Percentiles rank a stretch among this genome's conserved stretches.
phyloP scores from a whole-genome alignment of 2,797 vertebrate genomes.

The Labeo calbasu region DNA sequence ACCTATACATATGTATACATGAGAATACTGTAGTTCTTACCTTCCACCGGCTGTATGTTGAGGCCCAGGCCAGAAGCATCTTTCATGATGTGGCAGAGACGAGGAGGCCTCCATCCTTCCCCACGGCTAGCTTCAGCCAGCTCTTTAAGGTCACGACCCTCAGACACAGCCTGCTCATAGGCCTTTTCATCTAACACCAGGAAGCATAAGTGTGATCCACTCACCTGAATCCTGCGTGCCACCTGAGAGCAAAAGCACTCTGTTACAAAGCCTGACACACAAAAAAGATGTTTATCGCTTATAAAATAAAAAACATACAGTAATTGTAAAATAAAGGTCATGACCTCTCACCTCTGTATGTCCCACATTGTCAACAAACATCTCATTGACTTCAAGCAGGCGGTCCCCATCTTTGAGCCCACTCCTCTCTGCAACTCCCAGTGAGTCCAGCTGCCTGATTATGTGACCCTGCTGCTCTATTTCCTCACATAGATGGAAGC shows the following conservation, averaged over 20 bases:
- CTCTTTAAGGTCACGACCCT: constrained; percentile 66
- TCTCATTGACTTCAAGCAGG: constrained; percentile 88
- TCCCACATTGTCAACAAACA: constrained; percentile 76
- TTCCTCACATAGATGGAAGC: constrained; percentile 73
- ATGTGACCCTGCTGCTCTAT: constrained; percentile 67
- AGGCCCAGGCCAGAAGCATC: constrained; percentile 82
- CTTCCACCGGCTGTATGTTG: constrained; percentile 71
- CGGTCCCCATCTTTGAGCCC: constrained; percentile 85
- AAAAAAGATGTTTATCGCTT: background rate
- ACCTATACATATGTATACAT: background rate
- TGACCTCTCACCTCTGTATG: constrained; percentile 77
- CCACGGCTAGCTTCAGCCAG: constrained; percentile 67
- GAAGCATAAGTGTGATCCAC: constrained; percentile 82
- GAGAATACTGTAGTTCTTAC: constrained; percentile 48
- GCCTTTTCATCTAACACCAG: constrained; percentile 74
- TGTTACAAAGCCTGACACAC: background rate
- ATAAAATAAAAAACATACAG: background rate
- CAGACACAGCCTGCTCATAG: constrained; percentile 73
- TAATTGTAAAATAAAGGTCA: background rate
- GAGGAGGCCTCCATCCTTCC: constrained; percentile 75
- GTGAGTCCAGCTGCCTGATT: constrained; percentile 76
- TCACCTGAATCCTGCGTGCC: constrained; percentile 83
- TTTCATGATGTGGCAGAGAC: constrained; percentile 83
- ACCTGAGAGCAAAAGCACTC: constrained; percentile 74
- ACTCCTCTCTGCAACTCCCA: constrained; percentile 81